Evolutionary conservation across 2,113 vertebrate species (phyloP), one percentile per base, ranked within the genome.

Genomic region (Petaurus breviceps): DNA sequence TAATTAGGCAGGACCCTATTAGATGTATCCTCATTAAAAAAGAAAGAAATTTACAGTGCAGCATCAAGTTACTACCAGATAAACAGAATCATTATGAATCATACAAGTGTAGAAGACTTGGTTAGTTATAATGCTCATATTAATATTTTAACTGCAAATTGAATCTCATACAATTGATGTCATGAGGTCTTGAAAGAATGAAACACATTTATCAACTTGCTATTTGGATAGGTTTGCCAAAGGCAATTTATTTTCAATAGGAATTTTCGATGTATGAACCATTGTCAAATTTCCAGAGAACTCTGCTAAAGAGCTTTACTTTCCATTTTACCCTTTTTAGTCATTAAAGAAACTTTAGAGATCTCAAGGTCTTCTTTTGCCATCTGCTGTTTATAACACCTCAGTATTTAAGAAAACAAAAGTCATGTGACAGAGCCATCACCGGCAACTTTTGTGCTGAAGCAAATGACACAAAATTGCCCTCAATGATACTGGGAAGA

Each of bases 141-240:
- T 53, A 93, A 94, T 92, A 91, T 95, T 96, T 93, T 96, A 97
- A 96, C 94, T 96, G 53, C 90, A 96, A 94, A 97, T 95, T 92
- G 89, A 95, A 0, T 96, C 97, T 96, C 98, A 97, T 97, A 97
- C 94, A 98, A 95, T 97, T 91, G 92, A 96, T 98, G 96, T 96
- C 97, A 97, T 91, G 97, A 97, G 97, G 97, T 98, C 97, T 98
- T 98, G 98, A 98, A 97, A 98, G 97, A 97, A 96, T 95, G 96
- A 91, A 97, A 97, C 95, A 92, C 96, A 91, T 95, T 97, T 93
- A 97, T 97, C 96, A 94, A 93, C 61, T 91, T 98, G 96, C 92
- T 92, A 93, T 95, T 98, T 97, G 50, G 7, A 50, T 10, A 8
- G 47, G 96, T 96, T 97, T 98, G 96, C 97, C 96, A 98, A 98